phyloP scores from a whole-genome alignment of 2,888 invertebrate species.

The Tiphia femorata region DNA sequence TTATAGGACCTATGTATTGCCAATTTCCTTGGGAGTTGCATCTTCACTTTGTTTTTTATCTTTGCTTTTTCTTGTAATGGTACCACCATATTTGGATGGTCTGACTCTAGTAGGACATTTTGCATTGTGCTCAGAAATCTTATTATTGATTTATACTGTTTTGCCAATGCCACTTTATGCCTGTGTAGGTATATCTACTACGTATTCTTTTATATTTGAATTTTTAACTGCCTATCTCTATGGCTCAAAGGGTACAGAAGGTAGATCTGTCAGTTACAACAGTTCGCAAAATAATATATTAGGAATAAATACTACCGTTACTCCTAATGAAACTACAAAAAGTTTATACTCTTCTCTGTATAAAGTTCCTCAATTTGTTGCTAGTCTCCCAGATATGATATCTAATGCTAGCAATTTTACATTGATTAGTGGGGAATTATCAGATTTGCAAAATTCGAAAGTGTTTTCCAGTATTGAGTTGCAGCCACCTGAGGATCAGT shows the following conservation, averaged over 20 bases:
- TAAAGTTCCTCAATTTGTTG: conserved; percentile 14
- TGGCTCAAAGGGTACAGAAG: conserved; percentile 30
- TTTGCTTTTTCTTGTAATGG: conserved; percentile 74
- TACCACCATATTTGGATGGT: conserved; percentile 70
- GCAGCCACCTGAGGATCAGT: conserved; percentile 23
- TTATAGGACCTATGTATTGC: conserved; percentile 78
- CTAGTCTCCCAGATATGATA: conserved; percentile 30
- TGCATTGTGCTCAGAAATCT: conserved; percentile 86
- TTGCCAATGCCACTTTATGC: conserved; percentile 92
- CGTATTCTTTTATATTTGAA: conserved; percentile 91
- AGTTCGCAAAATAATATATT: conserved; percentile 17
- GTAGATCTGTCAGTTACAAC: conserved; percentile 14
- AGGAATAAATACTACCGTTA: conserved; percentile 13
- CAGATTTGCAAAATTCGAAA: conserved; percentile 22
- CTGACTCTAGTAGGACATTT: conserved; percentile 87
- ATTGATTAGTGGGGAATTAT: conserved; percentile 19
- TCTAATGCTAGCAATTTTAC: conserved; percentile 32
- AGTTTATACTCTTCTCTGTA: conserved; percentile 13
- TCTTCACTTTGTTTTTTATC: conserved; percentile 79
- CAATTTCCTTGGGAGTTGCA: conserved; percentile 81
- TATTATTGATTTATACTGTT: conserved; percentile 92
- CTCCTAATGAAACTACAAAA: conserved; percentile 17
- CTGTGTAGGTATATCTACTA: conserved; percentile 82
- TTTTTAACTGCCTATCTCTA: conserved; percentile 72
- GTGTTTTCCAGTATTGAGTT: conserved; percentile 31